phyloP scores from a whole-genome alignment of 2,888 invertebrate species.

The Volucella bombylans region DNA sequence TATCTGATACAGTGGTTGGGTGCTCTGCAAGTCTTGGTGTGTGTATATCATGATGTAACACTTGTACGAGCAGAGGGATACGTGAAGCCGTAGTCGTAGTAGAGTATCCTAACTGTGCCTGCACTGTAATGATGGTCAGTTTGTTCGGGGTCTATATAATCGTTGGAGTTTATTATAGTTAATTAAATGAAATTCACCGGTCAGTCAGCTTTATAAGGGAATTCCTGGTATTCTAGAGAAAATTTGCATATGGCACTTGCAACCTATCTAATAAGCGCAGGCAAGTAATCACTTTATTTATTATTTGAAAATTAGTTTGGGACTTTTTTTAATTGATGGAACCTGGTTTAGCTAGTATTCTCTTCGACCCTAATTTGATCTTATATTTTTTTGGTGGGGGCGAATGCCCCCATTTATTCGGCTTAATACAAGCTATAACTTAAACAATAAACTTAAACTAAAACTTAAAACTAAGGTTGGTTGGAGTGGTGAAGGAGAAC shows the following conservation, averaged over 20 bases:
- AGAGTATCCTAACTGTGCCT: conserved; percentile 24
- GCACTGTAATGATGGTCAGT: conserved; percentile 42
- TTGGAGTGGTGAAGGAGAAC: too few species aligned
- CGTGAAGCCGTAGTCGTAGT: background rate
- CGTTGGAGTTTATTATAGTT: conserved; percentile 59
- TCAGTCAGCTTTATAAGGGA: conserved; percentile 13
- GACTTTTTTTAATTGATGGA: background rate
- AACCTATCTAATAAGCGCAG: background rate
- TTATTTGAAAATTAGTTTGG: background rate
- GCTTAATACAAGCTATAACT: too few species aligned
- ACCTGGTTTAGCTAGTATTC: too few species aligned
- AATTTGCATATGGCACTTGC: conserved; percentile 9
- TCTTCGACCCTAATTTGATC: too few species aligned
- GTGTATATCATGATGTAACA: conserved; percentile 16
- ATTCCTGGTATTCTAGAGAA: conserved; percentile 4
- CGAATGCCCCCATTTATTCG: too few species aligned
- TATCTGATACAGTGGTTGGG: conserved; percentile 29
- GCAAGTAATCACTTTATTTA: background rate
- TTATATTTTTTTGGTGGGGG: too few species aligned
- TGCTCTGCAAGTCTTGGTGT: background rate
- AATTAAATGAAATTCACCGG: conserved; percentile 60
- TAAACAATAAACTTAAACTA: too few species aligned
- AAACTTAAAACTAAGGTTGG: too few species aligned
- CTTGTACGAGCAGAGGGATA: conserved; percentile 5
- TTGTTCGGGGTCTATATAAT: conserved; percentile 48